phyloP scores from a whole-genome alignment of 1,140 invertebrate genomes.

The Lerema accius region DNA sequence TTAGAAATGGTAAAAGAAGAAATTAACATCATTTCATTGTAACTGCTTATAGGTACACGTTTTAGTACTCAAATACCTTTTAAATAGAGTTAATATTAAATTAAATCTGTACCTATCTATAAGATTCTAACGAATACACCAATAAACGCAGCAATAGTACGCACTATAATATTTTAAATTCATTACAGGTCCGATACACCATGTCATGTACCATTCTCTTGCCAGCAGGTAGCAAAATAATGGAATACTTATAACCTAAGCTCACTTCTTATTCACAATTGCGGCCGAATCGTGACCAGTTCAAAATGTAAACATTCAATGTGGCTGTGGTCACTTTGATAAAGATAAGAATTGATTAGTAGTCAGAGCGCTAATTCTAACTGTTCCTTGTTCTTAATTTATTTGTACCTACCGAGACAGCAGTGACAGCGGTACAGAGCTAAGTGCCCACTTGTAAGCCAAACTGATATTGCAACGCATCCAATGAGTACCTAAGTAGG shows the following conservation, averaged over 20 bases:
- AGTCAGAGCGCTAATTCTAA: slow-evolving; percentile 57
- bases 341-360: slow-evolving; percentile 62
- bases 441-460: slow-evolving; percentile 34
- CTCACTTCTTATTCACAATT: slow-evolving; percentile 55
- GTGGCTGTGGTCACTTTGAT: slow-evolving; percentile 44
- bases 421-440: slow-evolving; percentile 39
- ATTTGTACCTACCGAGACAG: slow-evolving; percentile 40
- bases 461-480: slow-evolving; percentile 31
- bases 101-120: no score
- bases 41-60: no score
- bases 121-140: not conserved
- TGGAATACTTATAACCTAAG: slow-evolving; percentile 25
- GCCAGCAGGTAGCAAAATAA: slow-evolving; percentile 34
- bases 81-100: no score
- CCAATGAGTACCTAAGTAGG: slow-evolving; percentile 33
- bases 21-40: no score
- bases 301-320: slow-evolving; percentile 50
- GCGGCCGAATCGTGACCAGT: slow-evolving; percentile 62
- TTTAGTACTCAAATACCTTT: no score
- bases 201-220: slow-evolving; percentile 17
- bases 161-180: not conserved
- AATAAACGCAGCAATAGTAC: not conserved
- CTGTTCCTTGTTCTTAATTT: slow-evolving; percentile 60
- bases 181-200: not conserved
- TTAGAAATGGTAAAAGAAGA: no score